Conservation (phyloP, 1,140 invertebrate species). For the Papilio aristodemus region DNA sequence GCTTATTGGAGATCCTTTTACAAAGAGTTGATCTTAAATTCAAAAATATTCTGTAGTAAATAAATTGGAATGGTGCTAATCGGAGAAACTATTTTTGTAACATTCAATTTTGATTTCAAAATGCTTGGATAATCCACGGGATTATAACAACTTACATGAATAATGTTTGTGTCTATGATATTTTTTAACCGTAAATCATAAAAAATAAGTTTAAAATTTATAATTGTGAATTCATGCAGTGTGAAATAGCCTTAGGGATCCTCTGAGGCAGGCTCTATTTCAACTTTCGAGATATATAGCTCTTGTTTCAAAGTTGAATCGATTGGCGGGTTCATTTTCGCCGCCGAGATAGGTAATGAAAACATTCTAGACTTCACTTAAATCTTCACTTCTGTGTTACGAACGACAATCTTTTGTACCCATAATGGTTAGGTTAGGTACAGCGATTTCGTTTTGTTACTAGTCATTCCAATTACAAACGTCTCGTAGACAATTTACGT, state of each 20-base stretch:
- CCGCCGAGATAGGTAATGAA: conserved; percentile 33
- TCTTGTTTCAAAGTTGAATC: conserved; percentile 50
- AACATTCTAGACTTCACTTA: conserved; percentile 40
- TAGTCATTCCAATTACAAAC: not conserved
- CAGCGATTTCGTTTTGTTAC: conserved; percentile 3
- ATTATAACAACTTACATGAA: no score
- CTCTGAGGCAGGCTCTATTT: conserved; percentile 25
- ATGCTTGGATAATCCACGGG: no score
- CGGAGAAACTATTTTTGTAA: no score
- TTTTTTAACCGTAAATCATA: not conserved
- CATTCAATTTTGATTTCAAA: no score
- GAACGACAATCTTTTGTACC: conserved; percentile 1
- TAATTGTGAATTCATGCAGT: conserved; percentile 12
- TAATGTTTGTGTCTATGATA: not conserved
- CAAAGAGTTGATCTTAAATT: no score
- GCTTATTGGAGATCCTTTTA: no score
- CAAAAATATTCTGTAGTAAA: no score
- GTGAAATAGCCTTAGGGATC: conserved; percentile 14
- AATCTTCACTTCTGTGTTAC: conserved; percentile 33
- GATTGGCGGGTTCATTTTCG: conserved; percentile 43
- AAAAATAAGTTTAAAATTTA: conserved; percentile 7
- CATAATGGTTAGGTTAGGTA: not conserved
- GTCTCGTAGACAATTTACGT: not conserved
- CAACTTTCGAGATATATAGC: conserved; percentile 47
- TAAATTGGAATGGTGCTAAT: no score